Evolutionary conservation across 2,113 vertebrate species (phyloP), one percentile per base, ranked within the genome.

Genomic region (Syrmaticus mikado): DNA sequence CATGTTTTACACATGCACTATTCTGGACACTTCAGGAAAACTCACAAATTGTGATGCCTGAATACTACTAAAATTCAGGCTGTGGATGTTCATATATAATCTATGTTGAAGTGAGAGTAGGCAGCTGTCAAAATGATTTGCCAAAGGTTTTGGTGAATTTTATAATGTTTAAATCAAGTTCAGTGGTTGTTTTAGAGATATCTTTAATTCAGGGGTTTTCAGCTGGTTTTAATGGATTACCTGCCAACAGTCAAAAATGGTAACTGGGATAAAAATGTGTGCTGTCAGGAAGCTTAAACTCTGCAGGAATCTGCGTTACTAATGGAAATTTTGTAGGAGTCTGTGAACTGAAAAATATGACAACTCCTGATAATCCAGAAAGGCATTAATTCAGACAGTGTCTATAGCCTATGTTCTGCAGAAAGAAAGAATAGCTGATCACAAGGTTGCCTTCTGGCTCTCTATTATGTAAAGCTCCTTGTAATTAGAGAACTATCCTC

Each of bases 351-450:
- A 71, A 90, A 95, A 94, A 91, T 92, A 79, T 94, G 91, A 92
- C 89, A 95, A 89, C 32, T 84, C 28, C 71, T 82, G 84, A 87
- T 94, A 89, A 87, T 89, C 92, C 89, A 76, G 89, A 86, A 79
- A 76, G 43, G 89, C 87, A 87, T 95, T 92, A 85, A 91, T 91
- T 96, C 89, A 91, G 78, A 48, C 74, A 82, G 48, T 85, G 78
- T 91, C 87, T 94, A 24, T 68, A 88, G 66, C 22, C n/a, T 0
- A 0, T 87, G n/a, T 75, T 94, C 89, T 82, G 71, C 78, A 80
- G 78, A 58, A 85, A 94, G 85, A 92, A 78, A 91, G 95, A 95
- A 95, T 89, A 89, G 78, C 70, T 94, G 90, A 95, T 94, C 94
- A 96, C 62, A 89, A 87, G 62, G 71, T 89, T 96, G 78, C 78